phyloP scores from a whole-genome alignment of 2,888 invertebrate genomes.

The Cryptosula pallasiana region DNA sequence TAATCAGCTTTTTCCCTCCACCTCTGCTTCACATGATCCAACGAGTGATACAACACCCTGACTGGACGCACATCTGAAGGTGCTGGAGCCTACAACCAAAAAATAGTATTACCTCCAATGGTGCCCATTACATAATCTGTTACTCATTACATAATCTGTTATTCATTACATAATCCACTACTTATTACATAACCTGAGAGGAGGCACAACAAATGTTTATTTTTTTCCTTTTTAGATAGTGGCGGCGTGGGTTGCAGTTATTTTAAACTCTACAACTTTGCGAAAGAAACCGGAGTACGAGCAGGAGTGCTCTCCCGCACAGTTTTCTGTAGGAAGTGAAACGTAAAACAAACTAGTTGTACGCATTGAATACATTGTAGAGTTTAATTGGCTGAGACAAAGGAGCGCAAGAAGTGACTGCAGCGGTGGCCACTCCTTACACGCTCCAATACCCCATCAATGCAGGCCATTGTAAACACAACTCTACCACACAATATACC shows the following conservation, averaged over 20 bases:
- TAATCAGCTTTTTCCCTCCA: slow-evolving; percentile 91
- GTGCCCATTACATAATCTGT: no score
- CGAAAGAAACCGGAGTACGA: background rate
- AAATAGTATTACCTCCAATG: no score
- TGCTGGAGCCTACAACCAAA: slow-evolving; percentile 75
- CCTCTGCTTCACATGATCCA: slow-evolving; percentile 81
- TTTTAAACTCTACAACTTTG: no score
- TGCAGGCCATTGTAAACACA: background rate
- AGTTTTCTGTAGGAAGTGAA: background rate
- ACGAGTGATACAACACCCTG: slow-evolving; percentile 73
- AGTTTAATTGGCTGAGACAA: background rate
- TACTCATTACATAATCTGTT: no score
- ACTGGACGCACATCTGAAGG: slow-evolving; percentile 71
- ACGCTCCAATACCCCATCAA: background rate
- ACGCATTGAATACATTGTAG: no score
- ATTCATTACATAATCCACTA: no score
- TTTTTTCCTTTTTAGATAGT: no score
- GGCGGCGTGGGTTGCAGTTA: no score
- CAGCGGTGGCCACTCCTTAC: background rate
- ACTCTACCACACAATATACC: background rate
- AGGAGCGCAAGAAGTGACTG: background rate
- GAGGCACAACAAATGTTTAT: no score
- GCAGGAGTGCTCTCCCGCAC: background rate
- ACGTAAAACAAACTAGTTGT: background rate
- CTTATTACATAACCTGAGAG: no score